Conservation (phyloP, 2,888 invertebrate species). For the Mythimna pallens region DNA sequence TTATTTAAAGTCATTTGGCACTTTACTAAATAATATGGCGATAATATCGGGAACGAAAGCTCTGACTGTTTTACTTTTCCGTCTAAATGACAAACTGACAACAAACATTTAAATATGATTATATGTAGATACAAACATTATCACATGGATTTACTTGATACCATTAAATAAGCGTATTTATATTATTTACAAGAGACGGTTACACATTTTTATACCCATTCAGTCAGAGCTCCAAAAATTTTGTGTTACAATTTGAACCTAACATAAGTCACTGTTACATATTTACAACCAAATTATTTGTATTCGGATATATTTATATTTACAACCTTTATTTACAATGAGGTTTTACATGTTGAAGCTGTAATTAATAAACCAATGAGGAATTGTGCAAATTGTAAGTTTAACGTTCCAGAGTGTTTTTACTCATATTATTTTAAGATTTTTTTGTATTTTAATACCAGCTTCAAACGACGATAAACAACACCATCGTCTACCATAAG, state of each 20-base stretch:
- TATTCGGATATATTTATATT: conserved; percentile 57
- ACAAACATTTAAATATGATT: conserved; percentile 36
- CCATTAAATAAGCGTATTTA: conserved; percentile 63
- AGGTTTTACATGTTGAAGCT: conserved; percentile 55
- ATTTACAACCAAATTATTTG: conserved; percentile 57
- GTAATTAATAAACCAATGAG: conserved; percentile 23
- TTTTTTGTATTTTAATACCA: conserved; percentile 30
- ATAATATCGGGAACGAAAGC: conserved; percentile 67
- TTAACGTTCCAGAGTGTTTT: not conserved
- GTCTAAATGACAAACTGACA: conserved; percentile 48
- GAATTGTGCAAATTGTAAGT: not conserved
- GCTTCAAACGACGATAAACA: conserved; percentile 53
- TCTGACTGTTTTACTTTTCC: conserved; percentile 60
- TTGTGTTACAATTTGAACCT: conserved; percentile 58
- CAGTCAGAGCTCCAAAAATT: conserved; percentile 63
- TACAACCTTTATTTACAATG: conserved; percentile 68
- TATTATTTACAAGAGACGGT: conserved; percentile 55
- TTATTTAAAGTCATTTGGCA: conserved; percentile 88
- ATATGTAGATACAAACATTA: conserved; percentile 54
- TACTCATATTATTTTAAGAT: conserved; percentile 12
- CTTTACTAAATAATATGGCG: conserved; percentile 89
- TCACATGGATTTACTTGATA: conserved; percentile 59
- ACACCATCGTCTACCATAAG: conserved; percentile 32
- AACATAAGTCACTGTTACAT: conserved; percentile 56
- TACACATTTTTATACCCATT: conserved; percentile 30